A percentile compares a stretch with the other conserved stretches of the same genome.
phyloP scores from a whole-genome alignment of 2,113 vertebrate species.

The Myrmecophaga tridactyla region DNA sequence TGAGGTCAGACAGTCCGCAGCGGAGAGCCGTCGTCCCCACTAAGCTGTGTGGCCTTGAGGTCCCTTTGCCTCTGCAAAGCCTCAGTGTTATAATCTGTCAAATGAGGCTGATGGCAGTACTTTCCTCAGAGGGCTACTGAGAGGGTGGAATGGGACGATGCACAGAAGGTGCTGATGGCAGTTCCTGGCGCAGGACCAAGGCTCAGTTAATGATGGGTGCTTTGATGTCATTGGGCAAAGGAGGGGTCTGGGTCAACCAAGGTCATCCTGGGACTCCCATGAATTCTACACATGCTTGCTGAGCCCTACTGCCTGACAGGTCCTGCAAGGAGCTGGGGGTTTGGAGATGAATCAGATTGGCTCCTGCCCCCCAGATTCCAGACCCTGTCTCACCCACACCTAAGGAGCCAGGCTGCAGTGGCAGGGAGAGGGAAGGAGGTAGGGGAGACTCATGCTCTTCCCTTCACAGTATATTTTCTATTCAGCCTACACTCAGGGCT shows the following conservation, averaged over 20 bases:
- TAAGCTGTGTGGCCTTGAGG: not conserved
- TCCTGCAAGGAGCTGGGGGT: not conserved
- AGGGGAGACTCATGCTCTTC: not conserved
- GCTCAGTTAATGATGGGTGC: not conserved
- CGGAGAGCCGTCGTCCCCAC: not conserved
- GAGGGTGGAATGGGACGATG: not conserved
- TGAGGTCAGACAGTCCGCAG: not conserved
- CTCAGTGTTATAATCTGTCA: slow-evolving; percentile 25
- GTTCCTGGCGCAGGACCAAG: not conserved
- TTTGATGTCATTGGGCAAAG: not conserved
- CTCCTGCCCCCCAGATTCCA: not conserved
- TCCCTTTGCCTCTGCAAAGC: not conserved
- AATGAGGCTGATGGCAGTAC: not conserved
- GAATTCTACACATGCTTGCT: not conserved
- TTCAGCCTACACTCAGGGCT: not conserved
- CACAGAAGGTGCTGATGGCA: not conserved
- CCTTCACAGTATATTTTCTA: not conserved
- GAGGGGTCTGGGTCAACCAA: not conserved
- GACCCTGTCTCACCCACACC: not conserved
- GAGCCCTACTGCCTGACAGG: not conserved
- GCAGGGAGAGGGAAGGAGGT: not conserved
- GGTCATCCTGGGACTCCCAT: not conserved
- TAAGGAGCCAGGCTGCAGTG: not conserved
- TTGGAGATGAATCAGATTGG: not conserved
- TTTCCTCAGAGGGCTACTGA: not conserved